Conservation (phyloP, 2,797 vertebrate genomes). For the Bryconaethiops microstoma region DNA sequence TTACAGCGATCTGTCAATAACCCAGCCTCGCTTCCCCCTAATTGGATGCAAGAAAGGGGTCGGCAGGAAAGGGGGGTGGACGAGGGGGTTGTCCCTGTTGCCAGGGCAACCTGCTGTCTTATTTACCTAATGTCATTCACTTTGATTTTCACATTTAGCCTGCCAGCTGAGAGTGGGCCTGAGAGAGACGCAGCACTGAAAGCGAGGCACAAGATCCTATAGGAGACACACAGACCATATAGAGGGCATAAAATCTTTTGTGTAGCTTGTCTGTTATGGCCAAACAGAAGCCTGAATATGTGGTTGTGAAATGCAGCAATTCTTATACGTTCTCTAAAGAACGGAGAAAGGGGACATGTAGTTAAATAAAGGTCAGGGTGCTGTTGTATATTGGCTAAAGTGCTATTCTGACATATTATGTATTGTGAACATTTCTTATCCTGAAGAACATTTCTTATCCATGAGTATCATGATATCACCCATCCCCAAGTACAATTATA, state of each 20-base stretch:
- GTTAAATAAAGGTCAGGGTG: background rate
- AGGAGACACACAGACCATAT: conserved; percentile 60
- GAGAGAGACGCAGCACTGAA: conserved; percentile 53
- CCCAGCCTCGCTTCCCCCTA: conserved; percentile 79
- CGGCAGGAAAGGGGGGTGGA: conserved; percentile 76
- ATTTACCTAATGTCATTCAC: conserved; percentile 85
- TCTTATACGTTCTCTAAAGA: no score
- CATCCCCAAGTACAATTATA: background rate
- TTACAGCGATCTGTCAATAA: conserved; percentile 81
- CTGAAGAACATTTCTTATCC: no score
- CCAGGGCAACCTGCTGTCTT: conserved; percentile 83
- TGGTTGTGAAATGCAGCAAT: conserved; percentile 9
- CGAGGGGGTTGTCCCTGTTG: conserved; percentile 78
- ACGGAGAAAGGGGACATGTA: background rate
- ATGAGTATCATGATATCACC: no score
- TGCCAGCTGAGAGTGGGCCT: conserved; percentile 65
- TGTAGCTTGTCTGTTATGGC: conserved; percentile 17
- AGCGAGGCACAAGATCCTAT: conserved; percentile 36
- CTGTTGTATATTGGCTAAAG: background rate
- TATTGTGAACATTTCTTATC: no score
- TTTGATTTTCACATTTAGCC: conserved; percentile 85
- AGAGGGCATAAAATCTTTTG: conserved; percentile 53
- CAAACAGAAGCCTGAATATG: background rate
- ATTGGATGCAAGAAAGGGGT: conserved; percentile 83
- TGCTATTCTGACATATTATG: background rate